Evolutionary conservation across 2,113 vertebrate species (phyloP).

Genomic region (Egretta garzetta): DNA sequence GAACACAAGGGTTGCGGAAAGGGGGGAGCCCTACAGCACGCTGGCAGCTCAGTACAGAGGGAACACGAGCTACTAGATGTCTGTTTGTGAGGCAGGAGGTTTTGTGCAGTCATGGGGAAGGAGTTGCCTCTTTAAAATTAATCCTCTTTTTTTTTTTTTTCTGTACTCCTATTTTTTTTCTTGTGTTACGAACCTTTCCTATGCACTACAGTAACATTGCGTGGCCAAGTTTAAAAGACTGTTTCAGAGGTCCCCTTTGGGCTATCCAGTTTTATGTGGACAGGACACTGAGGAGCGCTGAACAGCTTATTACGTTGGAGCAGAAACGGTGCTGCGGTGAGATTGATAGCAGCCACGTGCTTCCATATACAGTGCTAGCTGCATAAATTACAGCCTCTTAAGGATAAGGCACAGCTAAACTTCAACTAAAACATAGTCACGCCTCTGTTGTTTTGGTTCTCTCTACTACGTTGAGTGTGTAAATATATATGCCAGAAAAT

Average conservation of each 20-base stretch:
- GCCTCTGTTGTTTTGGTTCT: background rate
- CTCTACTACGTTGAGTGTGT: background rate
- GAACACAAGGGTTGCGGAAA: background rate
- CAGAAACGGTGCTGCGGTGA: background rate
- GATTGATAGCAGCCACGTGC: background rate
- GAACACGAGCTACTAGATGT: background rate
- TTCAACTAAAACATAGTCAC: background rate
- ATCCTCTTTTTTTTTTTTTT: background rate
- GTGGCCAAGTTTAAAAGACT: background rate
- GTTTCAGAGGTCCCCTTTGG: background rate
- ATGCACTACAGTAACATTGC: background rate
- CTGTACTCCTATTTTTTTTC: background rate
- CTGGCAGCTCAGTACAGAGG: background rate
- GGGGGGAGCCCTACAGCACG: background rate
- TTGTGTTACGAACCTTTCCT: background rate
- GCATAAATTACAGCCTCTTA: background rate
- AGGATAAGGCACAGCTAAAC: background rate
- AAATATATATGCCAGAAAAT: background rate
- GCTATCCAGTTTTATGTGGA: background rate
- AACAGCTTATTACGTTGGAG: background rate
- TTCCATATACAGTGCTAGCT: background rate
- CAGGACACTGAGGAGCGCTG: background rate
- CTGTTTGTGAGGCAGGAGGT: background rate
- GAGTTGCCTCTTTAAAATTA: background rate
- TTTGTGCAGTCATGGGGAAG: background rate